phyloP scores from a whole-genome alignment of 2,888 invertebrate genomes.

The Scaptomyza tumidula region DNA sequence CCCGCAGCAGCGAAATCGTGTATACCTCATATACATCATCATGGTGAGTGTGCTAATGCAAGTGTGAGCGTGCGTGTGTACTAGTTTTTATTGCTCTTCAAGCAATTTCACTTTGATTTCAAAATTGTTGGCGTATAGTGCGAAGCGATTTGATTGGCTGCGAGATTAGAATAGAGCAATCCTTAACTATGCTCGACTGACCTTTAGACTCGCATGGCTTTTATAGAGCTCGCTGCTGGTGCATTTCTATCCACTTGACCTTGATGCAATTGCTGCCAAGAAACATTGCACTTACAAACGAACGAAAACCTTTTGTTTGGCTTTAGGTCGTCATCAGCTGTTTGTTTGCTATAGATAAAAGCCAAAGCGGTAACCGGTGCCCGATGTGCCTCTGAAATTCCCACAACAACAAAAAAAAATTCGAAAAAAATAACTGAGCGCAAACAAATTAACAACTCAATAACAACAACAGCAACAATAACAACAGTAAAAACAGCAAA shows the following conservation, averaged over 20 bases:
- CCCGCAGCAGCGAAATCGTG: slow-evolving; percentile 45
- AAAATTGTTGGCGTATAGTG: neutral
- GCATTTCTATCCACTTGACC: slow-evolving; percentile 57
- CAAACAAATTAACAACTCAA: slow-evolving; percentile 63
- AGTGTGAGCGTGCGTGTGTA: slow-evolving; percentile 11
- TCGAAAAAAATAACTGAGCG: slow-evolving; percentile 18
- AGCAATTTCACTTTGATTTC: slow-evolving; percentile 50
- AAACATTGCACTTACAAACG: slow-evolving; percentile 7
- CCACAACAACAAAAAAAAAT: slow-evolving; percentile 47
- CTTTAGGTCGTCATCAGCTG: slow-evolving; percentile 41
- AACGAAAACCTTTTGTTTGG: slow-evolving; percentile 3
- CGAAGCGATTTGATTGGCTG: slow-evolving; percentile 7
- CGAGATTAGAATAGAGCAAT: slow-evolving; percentile 35
- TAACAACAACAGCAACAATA: slow-evolving; percentile 26
- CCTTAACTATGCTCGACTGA: slow-evolving; percentile 20
- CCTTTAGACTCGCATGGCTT: slow-evolving; percentile 25
- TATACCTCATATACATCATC: slow-evolving; percentile 66
- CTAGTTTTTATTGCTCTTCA: slow-evolving; percentile 47
- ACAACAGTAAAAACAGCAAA: slow-evolving; percentile 36
- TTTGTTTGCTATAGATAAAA: slow-evolving; percentile 38
- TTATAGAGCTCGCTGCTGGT: slow-evolving; percentile 13
- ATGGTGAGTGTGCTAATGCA: slow-evolving; percentile 62
- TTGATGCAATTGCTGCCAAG: slow-evolving; percentile 37
- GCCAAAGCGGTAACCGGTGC: slow-evolving; percentile 28
- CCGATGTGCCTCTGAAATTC: slow-evolving; percentile 60